These are phyloP conservation scores for Trachelipus rathkii DNA, from an alignment of 1,140 invertebrate species.

Conservation along the genomic window DNA sequence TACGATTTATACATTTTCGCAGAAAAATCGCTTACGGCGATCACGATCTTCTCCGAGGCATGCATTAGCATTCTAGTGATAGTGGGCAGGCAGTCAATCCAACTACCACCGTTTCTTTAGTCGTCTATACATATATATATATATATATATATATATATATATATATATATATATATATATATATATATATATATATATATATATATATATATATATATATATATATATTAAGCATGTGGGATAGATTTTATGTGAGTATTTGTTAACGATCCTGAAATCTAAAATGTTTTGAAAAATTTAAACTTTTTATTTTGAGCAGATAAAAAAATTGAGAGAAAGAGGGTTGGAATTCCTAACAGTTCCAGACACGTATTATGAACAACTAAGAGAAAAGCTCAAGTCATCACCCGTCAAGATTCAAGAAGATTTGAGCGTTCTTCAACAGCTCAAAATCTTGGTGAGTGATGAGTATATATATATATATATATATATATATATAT, in stretches of 20 bases:
- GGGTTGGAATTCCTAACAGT: conserved; percentile 88
- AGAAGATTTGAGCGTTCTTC: conserved; percentile 47
- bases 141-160: conserved; percentile 14
- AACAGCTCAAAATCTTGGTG: conserved; percentile 91
- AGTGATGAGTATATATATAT: too few relatives aligned
- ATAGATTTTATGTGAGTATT: too few relatives aligned
- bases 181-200: conserved; percentile 19
- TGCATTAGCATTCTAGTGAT: too few relatives aligned
- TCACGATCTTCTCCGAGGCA: too few relatives aligned
- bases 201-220: conserved; percentile 1
- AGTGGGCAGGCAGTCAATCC: too few relatives aligned
- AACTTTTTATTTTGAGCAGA: not conserved
- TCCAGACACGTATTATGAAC: conserved; percentile 85
- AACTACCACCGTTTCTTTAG: too few relatives aligned
- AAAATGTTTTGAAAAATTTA: too few relatives aligned
- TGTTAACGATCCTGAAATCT: too few relatives aligned
- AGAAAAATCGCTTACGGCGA: too few relatives aligned
- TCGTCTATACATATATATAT: not conserved
- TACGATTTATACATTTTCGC: too few relatives aligned
- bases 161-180: conserved; percentile 3
- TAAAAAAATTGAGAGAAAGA: conserved; percentile 65
- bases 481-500: too few relatives aligned
- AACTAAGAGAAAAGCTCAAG: conserved; percentile 71
- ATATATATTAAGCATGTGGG: too few relatives aligned
- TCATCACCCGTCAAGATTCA: conserved; percentile 62